Percentiles rank a stretch among this genome's conserved stretches.
These are phyloP conservation scores for Ictidomys tridecemlineatus DNA, from an alignment of 2,113 vertebrate genomes.

Conservation along the genomic window DNA sequence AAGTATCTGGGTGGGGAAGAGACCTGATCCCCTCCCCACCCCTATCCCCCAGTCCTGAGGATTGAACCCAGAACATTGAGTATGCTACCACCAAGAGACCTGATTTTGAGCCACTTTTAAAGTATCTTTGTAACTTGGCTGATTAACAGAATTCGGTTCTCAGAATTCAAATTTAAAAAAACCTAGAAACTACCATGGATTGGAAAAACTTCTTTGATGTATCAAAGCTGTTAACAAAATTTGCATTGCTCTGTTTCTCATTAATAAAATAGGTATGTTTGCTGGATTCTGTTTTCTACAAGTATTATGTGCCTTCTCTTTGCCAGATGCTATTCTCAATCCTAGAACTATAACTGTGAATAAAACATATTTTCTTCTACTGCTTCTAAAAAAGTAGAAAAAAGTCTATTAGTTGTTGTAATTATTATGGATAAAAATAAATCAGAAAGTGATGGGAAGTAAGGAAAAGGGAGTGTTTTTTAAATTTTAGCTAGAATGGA, in stretches of 20 bases:
- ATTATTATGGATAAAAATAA: constrained; percentile 17
- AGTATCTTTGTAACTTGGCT: constrained; percentile 1
- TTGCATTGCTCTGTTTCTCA: neutral
- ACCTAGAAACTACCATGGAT: neutral
- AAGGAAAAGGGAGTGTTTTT: neutral
- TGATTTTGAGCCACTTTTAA: constrained; percentile 22
- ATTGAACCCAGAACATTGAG: neutral
- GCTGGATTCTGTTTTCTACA: constrained; percentile 1
- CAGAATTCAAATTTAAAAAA: constrained; percentile 31
- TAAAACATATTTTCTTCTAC: constrained; percentile 28
- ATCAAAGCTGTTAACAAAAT: neutral
- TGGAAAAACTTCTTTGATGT: constrained; percentile 33
- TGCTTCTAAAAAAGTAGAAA: constrained; percentile 13
- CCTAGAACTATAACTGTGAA: neutral
- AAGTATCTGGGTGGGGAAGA: neutral
- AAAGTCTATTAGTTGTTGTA: neutral
- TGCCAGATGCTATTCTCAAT: neutral
- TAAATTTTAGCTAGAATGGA: neutral
- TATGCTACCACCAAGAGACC: neutral
- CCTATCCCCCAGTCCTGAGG: neutral
- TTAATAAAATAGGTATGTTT: constrained; percentile 44
- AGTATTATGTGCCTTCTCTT: neutral
- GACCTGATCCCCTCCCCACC: neutral
- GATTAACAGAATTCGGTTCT: constrained; percentile 37
- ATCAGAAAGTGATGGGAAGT: neutral